A percentile compares a stretch with the other conserved stretches of the same genome.
Conservation (phyloP, 2,113 vertebrate genomes). For the Salvator merianae region DNA sequence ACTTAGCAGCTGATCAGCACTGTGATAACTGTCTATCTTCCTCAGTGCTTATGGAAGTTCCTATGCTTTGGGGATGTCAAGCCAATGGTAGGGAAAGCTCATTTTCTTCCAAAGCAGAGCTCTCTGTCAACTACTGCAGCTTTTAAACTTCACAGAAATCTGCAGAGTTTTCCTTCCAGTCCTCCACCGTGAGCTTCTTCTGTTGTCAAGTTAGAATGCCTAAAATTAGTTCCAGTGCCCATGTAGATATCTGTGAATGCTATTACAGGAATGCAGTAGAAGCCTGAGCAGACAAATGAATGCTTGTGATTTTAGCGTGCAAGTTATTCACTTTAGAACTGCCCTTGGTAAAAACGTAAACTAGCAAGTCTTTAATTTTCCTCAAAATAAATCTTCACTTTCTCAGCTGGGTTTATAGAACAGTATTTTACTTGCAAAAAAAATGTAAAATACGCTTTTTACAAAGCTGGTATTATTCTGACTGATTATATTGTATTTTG, state of each 20-base stretch:
- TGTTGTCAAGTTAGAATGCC: neutral
- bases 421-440: no score
- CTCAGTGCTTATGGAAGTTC: no score
- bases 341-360: neutral
- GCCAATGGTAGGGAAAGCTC: neutral
- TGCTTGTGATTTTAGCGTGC: neutral
- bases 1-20: no score
- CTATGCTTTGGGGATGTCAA: neutral
- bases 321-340: neutral
- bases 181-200: neutral
- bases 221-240: neutral
- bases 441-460: no score
- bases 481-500: neutral
- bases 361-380: neutral
- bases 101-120: neutral
- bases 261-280: neutral
- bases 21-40: no score
- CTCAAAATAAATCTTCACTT: neutral
- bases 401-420: neutral
- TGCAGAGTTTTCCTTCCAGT: neutral
- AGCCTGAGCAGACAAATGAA: neutral
- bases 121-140: neutral
- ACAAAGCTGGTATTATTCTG: slow-evolving; percentile 17
- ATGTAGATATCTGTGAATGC: no score
- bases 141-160: neutral